Evolutionary conservation across 2,797 vertebrate genomes (phyloP).

Genomic region (Oryzias dopingdopingensis): DNA sequence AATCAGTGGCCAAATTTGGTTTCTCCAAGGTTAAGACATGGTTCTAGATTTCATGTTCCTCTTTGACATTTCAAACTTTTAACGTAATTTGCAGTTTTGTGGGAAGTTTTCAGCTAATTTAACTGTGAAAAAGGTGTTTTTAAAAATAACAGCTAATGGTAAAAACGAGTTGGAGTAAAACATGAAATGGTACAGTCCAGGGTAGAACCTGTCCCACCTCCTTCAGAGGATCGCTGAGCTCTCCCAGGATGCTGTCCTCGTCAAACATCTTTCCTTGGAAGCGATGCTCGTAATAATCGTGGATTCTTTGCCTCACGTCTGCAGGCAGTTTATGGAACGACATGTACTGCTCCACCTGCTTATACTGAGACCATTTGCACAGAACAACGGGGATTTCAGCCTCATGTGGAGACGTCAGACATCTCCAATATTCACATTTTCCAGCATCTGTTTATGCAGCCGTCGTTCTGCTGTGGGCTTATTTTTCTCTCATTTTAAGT

Average conservation of each 20-base stretch:
- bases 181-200: too few relatives aligned
- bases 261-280: slow-evolving; percentile 99
- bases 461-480: too few relatives aligned
- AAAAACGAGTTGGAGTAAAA: too few relatives aligned
- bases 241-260: slow-evolving; percentile 92
- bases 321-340: slow-evolving; percentile 95
- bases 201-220: slow-evolving; percentile 78
- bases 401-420: slow-evolving; percentile 23
- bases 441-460: slow-evolving; percentile 40
- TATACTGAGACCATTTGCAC: slow-evolving; percentile 80
- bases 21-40: too few relatives aligned
- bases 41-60: too few relatives aligned
- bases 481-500: slow-evolving; percentile 33
- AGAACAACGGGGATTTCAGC: slow-evolving; percentile 30
- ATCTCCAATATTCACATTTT: slow-evolving; percentile 40
- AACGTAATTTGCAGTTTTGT: too few relatives aligned
- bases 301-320: slow-evolving; percentile 92
- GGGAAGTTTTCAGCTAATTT: too few relatives aligned
- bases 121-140: too few relatives aligned
- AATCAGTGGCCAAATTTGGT: too few relatives aligned
- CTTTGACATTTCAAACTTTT: too few relatives aligned
- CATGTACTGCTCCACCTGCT: slow-evolving; percentile 99
- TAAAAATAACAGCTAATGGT: too few relatives aligned
- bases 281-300: slow-evolving; percentile 92
- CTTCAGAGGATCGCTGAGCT: slow-evolving; percentile 91